Percentiles rank a stretch among this genome's conserved stretches.
Conservation (phyloP, 2,113 vertebrate species). For the Ceuthmochares aereus region DNA sequence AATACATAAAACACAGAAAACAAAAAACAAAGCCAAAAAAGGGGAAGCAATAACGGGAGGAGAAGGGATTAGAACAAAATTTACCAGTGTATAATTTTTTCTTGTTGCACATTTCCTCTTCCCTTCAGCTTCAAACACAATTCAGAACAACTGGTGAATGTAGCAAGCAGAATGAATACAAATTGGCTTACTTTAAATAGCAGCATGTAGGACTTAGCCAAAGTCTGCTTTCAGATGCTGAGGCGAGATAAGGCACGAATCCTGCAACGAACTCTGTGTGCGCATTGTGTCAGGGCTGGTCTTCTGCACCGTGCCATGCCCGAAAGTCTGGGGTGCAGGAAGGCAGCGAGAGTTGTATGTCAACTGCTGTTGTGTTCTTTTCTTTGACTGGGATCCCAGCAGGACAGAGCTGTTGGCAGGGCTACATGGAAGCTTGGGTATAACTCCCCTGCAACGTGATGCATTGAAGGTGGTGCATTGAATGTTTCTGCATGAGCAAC, state of each 20-base stretch:
- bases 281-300: background rate
- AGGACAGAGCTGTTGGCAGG: background rate
- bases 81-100: conserved; percentile 69
- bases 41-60: conserved; percentile 53
- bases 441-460: background rate
- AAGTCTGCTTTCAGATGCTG: conserved; percentile 68
- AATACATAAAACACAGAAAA: conserved; percentile 70
- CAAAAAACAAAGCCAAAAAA: conserved; percentile 46
- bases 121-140: conserved; percentile 63
- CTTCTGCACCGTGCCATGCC: background rate
- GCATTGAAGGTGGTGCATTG: accelerated
- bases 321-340: background rate
- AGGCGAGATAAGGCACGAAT: conserved; percentile 32
- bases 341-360: accelerated
- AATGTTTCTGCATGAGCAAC: background rate
- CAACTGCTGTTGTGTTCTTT: background rate
- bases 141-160: conserved; percentile 73
- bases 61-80: conserved; percentile 68
- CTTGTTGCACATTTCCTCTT: conserved; percentile 68
- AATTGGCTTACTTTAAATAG: conserved; percentile 75
- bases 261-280: background rate
- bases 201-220: conserved; percentile 65
- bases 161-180: conserved; percentile 69
- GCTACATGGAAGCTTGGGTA: background rate
- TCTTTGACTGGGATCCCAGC: background rate